Conservation (phyloP, 2,113 vertebrate genomes). For the Ovis canadensis region DNA sequence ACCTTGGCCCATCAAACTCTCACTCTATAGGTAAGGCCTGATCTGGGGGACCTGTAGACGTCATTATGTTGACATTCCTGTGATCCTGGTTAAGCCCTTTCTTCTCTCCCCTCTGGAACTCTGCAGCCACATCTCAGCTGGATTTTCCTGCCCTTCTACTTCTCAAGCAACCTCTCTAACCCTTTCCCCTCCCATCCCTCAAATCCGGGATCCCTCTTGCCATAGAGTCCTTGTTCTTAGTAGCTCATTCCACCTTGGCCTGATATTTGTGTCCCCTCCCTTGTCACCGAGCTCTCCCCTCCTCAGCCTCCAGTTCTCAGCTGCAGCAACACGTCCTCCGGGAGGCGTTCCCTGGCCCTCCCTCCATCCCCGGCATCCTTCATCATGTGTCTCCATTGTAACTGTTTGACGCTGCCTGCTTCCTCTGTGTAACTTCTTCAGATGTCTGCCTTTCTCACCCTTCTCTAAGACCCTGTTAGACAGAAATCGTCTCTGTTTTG, state of each 20-base stretch:
- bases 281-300: rapidly evolving
- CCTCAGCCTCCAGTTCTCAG: background rate
- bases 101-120: background rate
- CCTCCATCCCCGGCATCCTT: background rate
- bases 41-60: too few species aligned
- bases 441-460: background rate
- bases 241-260: background rate
- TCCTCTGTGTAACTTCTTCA: background rate
- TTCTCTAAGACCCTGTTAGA: background rate
- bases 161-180: background rate
- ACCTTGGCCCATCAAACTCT: background rate
- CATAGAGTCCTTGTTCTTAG: background rate
- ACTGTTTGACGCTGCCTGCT: background rate
- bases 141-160: background rate
- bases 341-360: background rate
- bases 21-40: background rate
- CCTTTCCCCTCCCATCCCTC: background rate
- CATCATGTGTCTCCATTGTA: background rate
- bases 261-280: rapidly evolving
- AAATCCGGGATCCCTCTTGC: background rate
- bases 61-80: background rate
- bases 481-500: background rate
- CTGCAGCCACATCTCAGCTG: background rate
- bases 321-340: background rate
- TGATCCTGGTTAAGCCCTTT: background rate